Base-by-base conservation (phyloP, 1,140 invertebrate species). In the Papilio aristodemus region DNA sequence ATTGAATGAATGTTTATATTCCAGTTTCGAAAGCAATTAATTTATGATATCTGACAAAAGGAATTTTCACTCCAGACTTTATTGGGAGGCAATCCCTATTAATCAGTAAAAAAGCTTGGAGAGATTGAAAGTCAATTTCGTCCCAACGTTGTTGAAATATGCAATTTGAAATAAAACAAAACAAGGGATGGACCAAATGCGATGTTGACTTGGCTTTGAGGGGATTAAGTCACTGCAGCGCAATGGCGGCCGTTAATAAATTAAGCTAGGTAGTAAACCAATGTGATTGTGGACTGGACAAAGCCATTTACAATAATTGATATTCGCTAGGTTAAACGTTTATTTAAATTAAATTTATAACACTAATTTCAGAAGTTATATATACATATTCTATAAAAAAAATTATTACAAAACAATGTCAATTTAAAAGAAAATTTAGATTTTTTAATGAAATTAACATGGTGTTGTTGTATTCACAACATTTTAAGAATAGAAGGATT, bases 21-120 rank as follows among this genome's bases (percentile, higher is more conserved):
- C 4, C 19, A 10, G 46, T 22, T 54, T 11, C 46, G 46, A 54
- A 22, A 50, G 46, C 10, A 50, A 50, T 22, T 19, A 25, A 50
- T 10, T 22, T 25, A 0, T 22, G 17, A 54, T 9, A 6, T 54
- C 46, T 54, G 10, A 54, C 46, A 54, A 54, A 54, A 19, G n/a
- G 46, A 54, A 22, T 54, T 22, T 54, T 22, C 46, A 4, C 19
- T 22, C 3, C 11, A 54, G 3, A 22, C 17, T 25, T 22, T 54
- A 22, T 54, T 54, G 46, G 9, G 8, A 54, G 7, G 8, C 50
- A 71, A 71, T 62, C 60, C n/a, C n/a, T 41, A 62, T 25, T 69
- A 69, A 74, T 71, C 66, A 60, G 57, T 67, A 67, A 71, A 71
- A 74, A 74, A 69, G 70, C 69, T 74, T 71, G 67, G 38, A 37